A percentile compares a stretch with the other conserved stretches of the same genome.
Evolutionary conservation across 2,888 invertebrate species (phyloP).

Genomic region (Drosophila bunnanda): DNA sequence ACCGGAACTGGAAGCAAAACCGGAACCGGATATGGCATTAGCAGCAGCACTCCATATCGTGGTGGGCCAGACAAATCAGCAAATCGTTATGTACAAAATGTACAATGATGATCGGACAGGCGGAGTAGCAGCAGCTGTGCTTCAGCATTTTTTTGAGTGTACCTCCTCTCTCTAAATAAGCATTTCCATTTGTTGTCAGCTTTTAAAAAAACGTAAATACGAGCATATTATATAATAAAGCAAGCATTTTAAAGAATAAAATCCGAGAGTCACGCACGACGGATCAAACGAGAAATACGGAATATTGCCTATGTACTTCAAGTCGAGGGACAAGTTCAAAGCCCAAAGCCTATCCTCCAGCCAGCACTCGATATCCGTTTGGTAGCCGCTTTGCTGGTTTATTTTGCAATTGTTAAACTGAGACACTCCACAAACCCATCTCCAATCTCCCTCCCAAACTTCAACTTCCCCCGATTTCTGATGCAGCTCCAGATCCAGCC

Average conservation of each 20-base stretch:
- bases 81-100: slow-evolving; percentile 44
- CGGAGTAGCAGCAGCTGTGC: slow-evolving; percentile 34
- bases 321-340: slow-evolving; percentile 19
- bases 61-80: slow-evolving; percentile 46
- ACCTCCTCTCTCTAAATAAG: slow-evolving; percentile 72
- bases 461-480: slow-evolving; percentile 6
- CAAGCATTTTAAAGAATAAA: slow-evolving; percentile 63
- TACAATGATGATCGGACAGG: slow-evolving; percentile 31
- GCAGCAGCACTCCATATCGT: slow-evolving; percentile 20
- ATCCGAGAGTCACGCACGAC: slow-evolving; percentile 29
- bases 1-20: slow-evolving; percentile 4
- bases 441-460: not conserved
- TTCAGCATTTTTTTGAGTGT: slow-evolving; percentile 68
- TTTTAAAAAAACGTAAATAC: slow-evolving; percentile 66
- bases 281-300: slow-evolving; percentile 40
- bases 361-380: slow-evolving; percentile 17
- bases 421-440: slow-evolving; percentile 46
- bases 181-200: slow-evolving; percentile 79
- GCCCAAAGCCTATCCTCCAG: slow-evolving; percentile 21
- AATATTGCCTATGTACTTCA: slow-evolving; percentile 24
- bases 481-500: slow-evolving; percentile 42
- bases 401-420: slow-evolving; percentile 74
- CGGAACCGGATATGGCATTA: slow-evolving; percentile 29
- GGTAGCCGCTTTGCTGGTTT: slow-evolving; percentile 57
- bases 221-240: slow-evolving; percentile 51